phyloP scores from a whole-genome alignment of 2,113 vertebrate species.

The Maylandia zebra region DNA sequence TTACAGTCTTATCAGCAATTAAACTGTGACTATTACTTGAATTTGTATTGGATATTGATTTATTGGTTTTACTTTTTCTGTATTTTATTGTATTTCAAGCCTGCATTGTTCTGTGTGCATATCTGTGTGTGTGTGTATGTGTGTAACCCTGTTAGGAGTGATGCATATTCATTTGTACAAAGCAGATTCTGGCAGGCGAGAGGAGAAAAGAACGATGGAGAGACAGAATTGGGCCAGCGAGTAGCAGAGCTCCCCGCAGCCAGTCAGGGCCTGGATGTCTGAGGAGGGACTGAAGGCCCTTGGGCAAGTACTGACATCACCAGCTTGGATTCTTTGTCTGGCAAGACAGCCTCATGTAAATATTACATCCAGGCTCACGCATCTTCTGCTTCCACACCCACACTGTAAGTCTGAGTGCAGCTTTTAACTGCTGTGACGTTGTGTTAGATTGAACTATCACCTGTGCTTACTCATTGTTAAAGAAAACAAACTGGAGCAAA shows the following conservation, averaged over 20 bases:
- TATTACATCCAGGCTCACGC: conserved; percentile 9
- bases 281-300: conserved; percentile 14
- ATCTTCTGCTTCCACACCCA: background rate
- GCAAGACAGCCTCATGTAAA: conserved; percentile 16
- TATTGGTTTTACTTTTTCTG: background rate
- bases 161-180: conserved; percentile 33
- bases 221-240: conserved; percentile 57
- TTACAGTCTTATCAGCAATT: background rate
- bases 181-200: conserved; percentile 22
- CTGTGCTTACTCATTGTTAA: background rate
- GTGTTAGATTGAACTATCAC: background rate
- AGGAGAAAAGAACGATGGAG: conserved; percentile 35
- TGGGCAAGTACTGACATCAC: conserved; percentile 24
- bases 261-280: conserved; percentile 20
- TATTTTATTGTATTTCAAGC: background rate
- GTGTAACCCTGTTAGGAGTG: background rate
- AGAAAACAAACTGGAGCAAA: background rate
- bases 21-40: background rate
- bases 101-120: background rate
- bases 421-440: background rate
- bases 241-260: conserved; percentile 26
- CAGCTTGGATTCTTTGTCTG: conserved; percentile 4
- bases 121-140: background rate
- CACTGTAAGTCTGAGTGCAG: background rate
- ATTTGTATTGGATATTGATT: background rate